A percentile compares a stretch with the other conserved stretches of the same genome.
phyloP scores from a whole-genome alignment of 2,797 vertebrate genomes.

The Neosilurus mollespiculum region DNA sequence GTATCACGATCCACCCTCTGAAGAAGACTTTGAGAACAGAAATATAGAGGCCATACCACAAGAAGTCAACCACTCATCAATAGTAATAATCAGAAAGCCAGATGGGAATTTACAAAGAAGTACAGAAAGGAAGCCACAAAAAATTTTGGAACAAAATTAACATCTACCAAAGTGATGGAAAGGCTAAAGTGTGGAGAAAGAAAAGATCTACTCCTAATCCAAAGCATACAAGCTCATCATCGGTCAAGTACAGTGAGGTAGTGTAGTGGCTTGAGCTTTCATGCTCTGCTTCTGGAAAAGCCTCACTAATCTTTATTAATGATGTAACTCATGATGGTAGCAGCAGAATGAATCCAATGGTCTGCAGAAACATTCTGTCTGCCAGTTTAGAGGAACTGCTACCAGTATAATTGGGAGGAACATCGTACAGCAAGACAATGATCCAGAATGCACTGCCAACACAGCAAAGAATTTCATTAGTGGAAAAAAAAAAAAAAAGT shows the following conservation, averaged over 20 bases:
- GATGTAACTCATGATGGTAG: not conserved
- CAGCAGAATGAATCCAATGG: not conserved
- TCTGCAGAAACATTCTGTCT: not conserved
- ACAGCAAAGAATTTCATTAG: not conserved
- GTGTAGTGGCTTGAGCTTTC: not conserved
- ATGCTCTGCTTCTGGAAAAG: not conserved
- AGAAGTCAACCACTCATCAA: not conserved
- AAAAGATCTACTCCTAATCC: not conserved
- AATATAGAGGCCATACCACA: not conserved
- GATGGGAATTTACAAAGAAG: not conserved
- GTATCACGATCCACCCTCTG: not conserved
- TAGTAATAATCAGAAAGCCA: not conserved
- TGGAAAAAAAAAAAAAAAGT: not conserved
- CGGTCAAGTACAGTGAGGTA: not conserved
- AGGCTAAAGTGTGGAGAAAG: not conserved
- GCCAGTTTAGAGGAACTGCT: constrained; percentile 5
- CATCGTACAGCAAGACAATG: not conserved
- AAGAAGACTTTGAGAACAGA: not conserved
- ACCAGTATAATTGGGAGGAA: not conserved
- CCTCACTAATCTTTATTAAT: not conserved
- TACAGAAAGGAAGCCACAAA: not conserved
- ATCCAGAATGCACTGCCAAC: not conserved
- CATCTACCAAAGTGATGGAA: not conserved
- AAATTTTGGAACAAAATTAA: not conserved
- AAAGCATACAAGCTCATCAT: not conserved